Base-by-base conservation (phyloP, 2,797 vertebrate genomes). In the Tauraco hartlaubi region DNA sequence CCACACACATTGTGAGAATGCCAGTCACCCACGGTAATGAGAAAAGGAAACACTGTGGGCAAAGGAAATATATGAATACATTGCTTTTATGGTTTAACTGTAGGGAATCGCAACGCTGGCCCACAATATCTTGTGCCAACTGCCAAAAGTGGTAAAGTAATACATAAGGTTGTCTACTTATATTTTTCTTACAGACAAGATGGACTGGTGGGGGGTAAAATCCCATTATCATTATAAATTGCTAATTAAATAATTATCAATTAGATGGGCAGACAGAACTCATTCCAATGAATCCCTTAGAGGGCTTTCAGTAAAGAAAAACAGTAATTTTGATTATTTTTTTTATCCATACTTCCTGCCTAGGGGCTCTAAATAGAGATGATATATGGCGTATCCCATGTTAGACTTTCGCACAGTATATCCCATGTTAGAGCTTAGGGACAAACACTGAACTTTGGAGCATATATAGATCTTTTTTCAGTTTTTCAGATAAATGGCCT, bases 161-260 rank as follows among this genome's bases (percentile, higher is more conserved):
- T 88, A 94, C 52, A 29, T 92, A 96, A 89, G 91, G 92, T 95
- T 96, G 96, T 97, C 97, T 97, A 94, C 97, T 96, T 97, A 85
- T 85, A 95, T 96, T 97, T 98, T 98, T 97, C 94, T 98, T 95
- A 94, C 96, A 95, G 96, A 97, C 93, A 97, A 97, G 95, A 97
- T 97, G 97, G 96, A 97, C 97, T 97, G 63, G 97, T 97, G 93
- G 97, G 97, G 97, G 97, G 97, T 98, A 98, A 98, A 98, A 98
- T 98, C 97, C 97, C 98, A 98, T 98, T 98, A 98, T 98, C 97
- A 97, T 98, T 98, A 98, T 98, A 98, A 98, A 98, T 98, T 98
- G 97, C 98, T 98, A 98, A 98, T 98, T 98, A 98, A 98, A 98
- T 98, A 98, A 98, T 98, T 98, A 98, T 98, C 98, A 98, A 98